Conservation (phyloP, 2,113 vertebrate species). For the Xiphophorus hellerii region DNA sequence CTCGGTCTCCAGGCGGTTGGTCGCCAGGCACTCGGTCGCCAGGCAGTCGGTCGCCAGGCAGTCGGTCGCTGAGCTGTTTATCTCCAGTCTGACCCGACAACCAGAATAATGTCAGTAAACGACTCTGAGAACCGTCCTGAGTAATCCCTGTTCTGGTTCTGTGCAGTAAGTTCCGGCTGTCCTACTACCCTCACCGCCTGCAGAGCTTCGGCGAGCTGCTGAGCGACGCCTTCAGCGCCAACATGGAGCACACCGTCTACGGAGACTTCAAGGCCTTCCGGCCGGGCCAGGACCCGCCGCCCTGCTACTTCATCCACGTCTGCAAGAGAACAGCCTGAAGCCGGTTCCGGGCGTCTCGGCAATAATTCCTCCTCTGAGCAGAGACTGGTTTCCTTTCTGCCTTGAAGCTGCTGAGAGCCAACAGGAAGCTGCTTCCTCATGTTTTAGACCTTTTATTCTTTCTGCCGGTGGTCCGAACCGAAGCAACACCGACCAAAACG, state of each 20-base stretch:
- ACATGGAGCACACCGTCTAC: slow-evolving; percentile 88
- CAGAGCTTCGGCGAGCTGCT: slow-evolving; percentile 88
- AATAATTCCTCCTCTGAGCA: not conserved
- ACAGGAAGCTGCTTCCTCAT: not conserved
- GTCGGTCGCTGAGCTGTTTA: too few species aligned
- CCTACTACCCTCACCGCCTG: slow-evolving; percentile 92
- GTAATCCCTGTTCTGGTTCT: not conserved
- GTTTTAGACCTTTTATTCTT: not conserved
- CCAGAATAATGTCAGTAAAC: too few species aligned
- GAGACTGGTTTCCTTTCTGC: not conserved
- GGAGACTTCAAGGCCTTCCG: slow-evolving; percentile 91
- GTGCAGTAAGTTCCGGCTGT: slow-evolving; percentile 93
- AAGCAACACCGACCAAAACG: not conserved
- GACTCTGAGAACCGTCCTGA: too few species aligned
- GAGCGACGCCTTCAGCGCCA: slow-evolving; percentile 84
- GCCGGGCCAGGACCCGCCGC: slow-evolving; percentile 78
- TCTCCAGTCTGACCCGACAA: too few species aligned
- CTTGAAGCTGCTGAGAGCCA: not conserved
- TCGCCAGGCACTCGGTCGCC: too few species aligned
- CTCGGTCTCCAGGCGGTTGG: too few species aligned
- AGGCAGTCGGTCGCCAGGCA: too few species aligned
- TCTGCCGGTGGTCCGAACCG: not conserved
- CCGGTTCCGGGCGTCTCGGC: not conserved
- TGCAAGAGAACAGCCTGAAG: slow-evolving; percentile 87
- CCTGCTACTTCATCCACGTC: slow-evolving; percentile 98